Base-by-base conservation (phyloP, 2,888 invertebrate species). In the Drosophila paucipuncta region DNA sequence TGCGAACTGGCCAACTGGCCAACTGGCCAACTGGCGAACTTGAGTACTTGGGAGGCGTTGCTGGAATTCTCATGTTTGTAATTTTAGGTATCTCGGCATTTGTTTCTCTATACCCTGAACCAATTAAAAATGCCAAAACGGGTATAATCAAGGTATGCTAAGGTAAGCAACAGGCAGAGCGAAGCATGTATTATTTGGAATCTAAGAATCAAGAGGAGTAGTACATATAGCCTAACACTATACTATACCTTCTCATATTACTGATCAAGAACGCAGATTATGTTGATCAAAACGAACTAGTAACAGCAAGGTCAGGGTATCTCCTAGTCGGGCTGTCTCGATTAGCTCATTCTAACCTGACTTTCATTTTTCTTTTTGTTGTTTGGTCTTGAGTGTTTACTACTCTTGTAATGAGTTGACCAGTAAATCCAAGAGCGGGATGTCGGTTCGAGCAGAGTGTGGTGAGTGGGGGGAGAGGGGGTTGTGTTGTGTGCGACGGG, bases 1-100 rank as follows among this genome's bases (percentile, higher is more conserved):
- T 62, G 78, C 60, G 55, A 62, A 64, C 7, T 35, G 65, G 54
- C 68, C 65, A 55, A 13, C 13, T 35, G 35, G 77, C 62, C 50
- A 64, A 57, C 4, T n/a, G 41, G 41, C 41, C 10, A 43, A 43
- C 22, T 43, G 41, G 22, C 41, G 5, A 22, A 43, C 11, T 11
- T 6, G 33, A 35, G 28, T 13, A 57, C 43, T 28, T 33, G 35
- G 52, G 30, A 79, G 75, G 70, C 50, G 76, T 65, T 62, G 49
- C 62, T 47, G 33, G 31, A 43, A 55, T 63, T 58, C 33, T 28
- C 61, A 33, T 66, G 61, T 37, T 61, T 61, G 66, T 61, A 43
- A 61, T 66, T 60, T 61, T 30, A 61, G 28, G 33, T 55, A 35
- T 28, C 57, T 47, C 41, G 25, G 22, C 53, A 31, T 31, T 58